Conservation (phyloP, 2,888 invertebrate species). For the Parapristionchus giblindavisi region DNA sequence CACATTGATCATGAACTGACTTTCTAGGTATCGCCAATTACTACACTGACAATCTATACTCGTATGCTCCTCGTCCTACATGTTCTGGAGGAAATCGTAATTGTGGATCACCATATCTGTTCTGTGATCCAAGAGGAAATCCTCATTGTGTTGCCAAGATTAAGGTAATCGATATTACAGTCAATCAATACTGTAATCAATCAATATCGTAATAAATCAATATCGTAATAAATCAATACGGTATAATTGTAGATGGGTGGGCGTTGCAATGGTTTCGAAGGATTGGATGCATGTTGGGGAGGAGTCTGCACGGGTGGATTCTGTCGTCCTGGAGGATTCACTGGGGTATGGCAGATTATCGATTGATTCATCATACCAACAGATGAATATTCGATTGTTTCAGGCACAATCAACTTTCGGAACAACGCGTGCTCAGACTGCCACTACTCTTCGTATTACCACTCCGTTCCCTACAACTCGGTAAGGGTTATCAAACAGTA, state of each 20-base stretch:
- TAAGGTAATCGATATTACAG: no score
- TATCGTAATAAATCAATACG: not conserved
- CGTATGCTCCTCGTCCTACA: constrained; percentile 64
- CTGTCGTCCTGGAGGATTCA: constrained; percentile 59
- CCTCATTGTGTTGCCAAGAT: constrained; percentile 67
- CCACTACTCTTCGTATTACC: not conserved
- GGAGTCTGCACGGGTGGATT: constrained; percentile 62
- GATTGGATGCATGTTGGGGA: constrained; percentile 61
- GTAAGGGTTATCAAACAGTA: not conserved
- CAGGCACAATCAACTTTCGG: constrained; percentile 14
- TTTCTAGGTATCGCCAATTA: constrained; percentile 65
- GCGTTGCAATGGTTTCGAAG: constrained; percentile 64
- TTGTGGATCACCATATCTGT: constrained; percentile 59
- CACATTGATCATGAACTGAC: not conserved
- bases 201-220: not conserved
- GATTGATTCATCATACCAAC: not conserved
- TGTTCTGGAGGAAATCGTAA: constrained; percentile 58
- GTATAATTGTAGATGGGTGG: constrained; percentile 49
- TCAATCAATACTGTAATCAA: not conserved
- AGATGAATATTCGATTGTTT: not conserved
- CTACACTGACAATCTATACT: constrained; percentile 67
- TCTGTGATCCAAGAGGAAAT: constrained; percentile 42
- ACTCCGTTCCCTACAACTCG: constrained; percentile 3
- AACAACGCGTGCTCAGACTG: constrained; percentile 16
- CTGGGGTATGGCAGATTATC: constrained; percentile 26